phyloP scores from a whole-genome alignment of 2,888 invertebrate species.

The Physocephala rufipes region DNA sequence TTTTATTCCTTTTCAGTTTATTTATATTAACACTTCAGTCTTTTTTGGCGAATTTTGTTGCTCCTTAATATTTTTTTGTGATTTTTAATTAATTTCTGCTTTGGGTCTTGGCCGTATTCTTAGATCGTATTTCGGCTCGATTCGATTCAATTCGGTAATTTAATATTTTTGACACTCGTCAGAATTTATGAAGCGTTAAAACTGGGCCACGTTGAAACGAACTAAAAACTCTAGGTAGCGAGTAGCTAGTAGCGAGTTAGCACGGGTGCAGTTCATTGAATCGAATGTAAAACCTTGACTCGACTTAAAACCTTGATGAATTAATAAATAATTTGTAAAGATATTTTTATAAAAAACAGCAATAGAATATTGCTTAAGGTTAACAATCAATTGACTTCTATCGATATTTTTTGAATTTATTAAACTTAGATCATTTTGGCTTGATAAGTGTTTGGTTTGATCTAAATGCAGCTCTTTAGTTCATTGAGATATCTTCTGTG shows the following conservation, averaged over 20 bases:
- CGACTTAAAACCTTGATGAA: no score
- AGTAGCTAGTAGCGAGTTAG: no score
- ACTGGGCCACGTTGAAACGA: not conserved
- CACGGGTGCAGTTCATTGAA: not conserved
- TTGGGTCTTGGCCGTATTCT: not conserved
- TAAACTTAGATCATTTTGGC: no score
- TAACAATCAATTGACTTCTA: no score
- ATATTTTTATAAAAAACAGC: no score
- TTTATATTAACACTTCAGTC: not conserved
- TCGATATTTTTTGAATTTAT: no score
- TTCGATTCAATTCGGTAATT: conserved; percentile 10
- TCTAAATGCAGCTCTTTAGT: no score
- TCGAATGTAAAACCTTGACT: not conserved
- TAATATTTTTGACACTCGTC: not conserved
- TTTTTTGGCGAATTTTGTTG: not conserved
- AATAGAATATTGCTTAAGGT: no score
- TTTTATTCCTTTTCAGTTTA: not conserved
- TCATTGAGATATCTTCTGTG: no score
- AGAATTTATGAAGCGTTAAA: conserved; percentile 1
- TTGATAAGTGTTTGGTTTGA: no score
- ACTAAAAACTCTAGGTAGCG: no score
- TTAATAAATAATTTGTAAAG: no score
- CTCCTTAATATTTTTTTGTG: not conserved
- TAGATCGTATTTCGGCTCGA: not conserved
- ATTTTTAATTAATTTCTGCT: not conserved